Conservation (phyloP, 2,113 vertebrate genomes). For the Larimichthys crocea region DNA sequence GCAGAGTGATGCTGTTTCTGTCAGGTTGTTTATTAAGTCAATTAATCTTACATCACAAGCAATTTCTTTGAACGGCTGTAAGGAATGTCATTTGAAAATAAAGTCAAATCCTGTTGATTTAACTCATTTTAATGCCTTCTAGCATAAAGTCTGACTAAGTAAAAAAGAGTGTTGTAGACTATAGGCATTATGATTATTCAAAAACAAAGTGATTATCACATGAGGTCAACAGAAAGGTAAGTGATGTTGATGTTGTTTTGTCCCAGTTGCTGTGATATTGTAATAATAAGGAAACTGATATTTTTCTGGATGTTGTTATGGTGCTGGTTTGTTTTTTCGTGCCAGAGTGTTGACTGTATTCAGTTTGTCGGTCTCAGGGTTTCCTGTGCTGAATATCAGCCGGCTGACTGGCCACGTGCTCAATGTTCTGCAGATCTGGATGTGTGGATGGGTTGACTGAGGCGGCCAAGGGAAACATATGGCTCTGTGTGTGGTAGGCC, state of each 20-base stretch:
- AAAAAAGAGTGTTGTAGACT: too few species aligned
- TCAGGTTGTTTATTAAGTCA: conserved; percentile 27
- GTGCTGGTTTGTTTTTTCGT: conserved; percentile 5
- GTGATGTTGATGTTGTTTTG: not conserved
- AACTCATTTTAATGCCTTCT: not conserved
- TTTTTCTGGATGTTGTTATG: conserved; percentile 20
- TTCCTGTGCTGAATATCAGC: conserved; percentile 48
- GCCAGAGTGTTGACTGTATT: not conserved
- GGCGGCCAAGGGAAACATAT: conserved; percentile 69
- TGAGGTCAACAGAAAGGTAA: not conserved
- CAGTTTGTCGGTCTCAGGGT: conserved; percentile 25
- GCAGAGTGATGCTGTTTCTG: conserved; percentile 9
- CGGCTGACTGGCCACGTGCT: conserved; percentile 28
- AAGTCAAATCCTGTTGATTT: not conserved
- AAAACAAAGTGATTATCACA: not conserved
- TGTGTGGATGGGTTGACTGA: conserved; percentile 44
- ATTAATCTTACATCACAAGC: conserved; percentile 31
- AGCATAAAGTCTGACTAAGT: not conserved
- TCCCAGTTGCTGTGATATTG: not conserved
- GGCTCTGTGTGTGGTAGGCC: conserved; percentile 77
- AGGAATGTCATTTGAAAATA: conserved; percentile 28
- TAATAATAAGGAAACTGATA: not conserved
- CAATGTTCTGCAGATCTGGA: conserved; percentile 53
- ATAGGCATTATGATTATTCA: too few species aligned
- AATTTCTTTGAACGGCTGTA: not conserved